A percentile compares a stretch with the other conserved stretches of the same genome.
Evolutionary conservation across 35 echinoderm and acorn worm species (phyloP).

Genomic region (Lytechinus variegatus): DNA sequence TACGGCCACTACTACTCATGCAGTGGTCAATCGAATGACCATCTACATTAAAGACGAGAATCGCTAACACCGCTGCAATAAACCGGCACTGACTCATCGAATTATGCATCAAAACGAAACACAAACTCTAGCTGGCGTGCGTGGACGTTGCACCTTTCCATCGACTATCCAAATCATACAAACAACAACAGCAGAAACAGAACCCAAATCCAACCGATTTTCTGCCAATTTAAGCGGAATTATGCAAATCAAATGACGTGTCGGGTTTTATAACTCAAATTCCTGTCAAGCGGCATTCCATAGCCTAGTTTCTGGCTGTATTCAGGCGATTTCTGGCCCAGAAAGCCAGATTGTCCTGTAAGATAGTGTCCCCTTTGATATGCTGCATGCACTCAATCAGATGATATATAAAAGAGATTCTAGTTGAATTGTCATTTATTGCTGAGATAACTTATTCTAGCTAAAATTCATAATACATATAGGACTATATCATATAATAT

Average conservation of each 20-base stretch:
- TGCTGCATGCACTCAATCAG: neutral
- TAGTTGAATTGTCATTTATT: too few species aligned
- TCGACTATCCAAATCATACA: neutral
- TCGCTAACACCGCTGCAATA: neutral
- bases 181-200: neutral
- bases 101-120: constrained; percentile 20
- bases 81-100: neutral
- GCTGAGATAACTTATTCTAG: too few species aligned
- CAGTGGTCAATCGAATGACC: neutral
- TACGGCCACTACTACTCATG: neutral
- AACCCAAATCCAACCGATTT: constrained; percentile 11
- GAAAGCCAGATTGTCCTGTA: neutral
- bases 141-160: neutral
- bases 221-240: constrained; percentile 18
- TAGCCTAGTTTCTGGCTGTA: neutral
- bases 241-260: constrained; percentile 11
- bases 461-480: too few species aligned
- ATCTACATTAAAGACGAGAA: neutral
- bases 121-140: neutral
- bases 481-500: too few species aligned
- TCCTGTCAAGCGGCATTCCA: neutral
- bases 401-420: neutral
- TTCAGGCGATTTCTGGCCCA: neutral
- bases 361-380: neutral
- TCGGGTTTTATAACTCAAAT: neutral